phyloP scores from a whole-genome alignment of 2,113 vertebrate species.

The Guaruba guarouba region DNA sequence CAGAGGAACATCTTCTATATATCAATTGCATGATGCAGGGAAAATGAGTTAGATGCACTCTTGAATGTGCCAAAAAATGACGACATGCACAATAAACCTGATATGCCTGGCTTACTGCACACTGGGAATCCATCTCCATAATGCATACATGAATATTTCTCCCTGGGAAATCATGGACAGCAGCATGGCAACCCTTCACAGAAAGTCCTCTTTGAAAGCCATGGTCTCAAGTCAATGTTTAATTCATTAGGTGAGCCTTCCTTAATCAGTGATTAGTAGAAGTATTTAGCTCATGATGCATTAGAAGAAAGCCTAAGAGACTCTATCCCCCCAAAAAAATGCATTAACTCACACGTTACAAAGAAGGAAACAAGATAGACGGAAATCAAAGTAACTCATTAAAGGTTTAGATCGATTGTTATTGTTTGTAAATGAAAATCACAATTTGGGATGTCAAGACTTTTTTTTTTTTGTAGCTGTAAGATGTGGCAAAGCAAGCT shows the following conservation, averaged over 20 bases:
- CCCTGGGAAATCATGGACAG: constrained; percentile 59
- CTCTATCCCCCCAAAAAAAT: neutral
- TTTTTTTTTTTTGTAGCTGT: neutral
- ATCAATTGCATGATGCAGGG: neutral
- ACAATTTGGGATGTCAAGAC: neutral
- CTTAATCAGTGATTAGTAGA: neutral
- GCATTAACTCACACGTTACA: neutral
- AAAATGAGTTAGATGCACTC: neutral
- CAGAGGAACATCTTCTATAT: neutral
- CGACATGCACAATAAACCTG: constrained; percentile 53
- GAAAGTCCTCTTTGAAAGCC: constrained; percentile 59
- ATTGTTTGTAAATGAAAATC: neutral
- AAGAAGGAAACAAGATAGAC: neutral
- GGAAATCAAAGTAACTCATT: neutral
- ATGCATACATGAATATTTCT: constrained; percentile 64
- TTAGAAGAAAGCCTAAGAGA: neutral
- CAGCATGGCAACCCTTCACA: constrained; percentile 59
- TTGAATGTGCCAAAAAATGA: constrained; percentile 51
- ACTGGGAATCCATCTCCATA: constrained; percentile 62
- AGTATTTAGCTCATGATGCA: neutral
- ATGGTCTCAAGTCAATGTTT: constrained; percentile 45
- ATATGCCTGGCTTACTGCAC: constrained; percentile 65
- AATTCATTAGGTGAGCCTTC: constrained; percentile 47
- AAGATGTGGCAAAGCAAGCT: neutral
- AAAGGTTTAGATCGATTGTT: neutral